Conservation (phyloP, 1,140 invertebrate genomes). For the Lepidurus packardi region DNA sequence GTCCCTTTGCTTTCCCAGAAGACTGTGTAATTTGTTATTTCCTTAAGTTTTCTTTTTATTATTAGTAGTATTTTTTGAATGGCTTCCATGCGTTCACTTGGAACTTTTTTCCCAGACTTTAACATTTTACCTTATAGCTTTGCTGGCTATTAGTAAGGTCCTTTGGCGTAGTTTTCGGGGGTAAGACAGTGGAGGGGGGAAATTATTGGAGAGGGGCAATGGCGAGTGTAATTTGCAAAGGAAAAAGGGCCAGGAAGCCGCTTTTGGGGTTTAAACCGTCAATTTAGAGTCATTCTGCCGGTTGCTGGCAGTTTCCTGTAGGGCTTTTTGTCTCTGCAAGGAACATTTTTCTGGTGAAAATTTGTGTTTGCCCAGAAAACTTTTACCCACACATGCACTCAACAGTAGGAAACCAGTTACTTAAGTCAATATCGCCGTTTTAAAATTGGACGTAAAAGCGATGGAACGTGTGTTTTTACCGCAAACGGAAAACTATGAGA, state of each 20-base stretch:
- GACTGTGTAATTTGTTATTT: too few relatives aligned
- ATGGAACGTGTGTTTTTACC: background rate
- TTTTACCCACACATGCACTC: too few relatives aligned
- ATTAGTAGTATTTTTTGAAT: too few relatives aligned
- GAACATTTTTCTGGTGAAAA: background rate
- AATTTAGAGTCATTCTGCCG: background rate
- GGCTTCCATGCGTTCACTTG: too few relatives aligned
- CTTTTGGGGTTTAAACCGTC: background rate
- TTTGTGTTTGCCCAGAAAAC: background rate
- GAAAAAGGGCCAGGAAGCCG: slow-evolving; percentile 10
- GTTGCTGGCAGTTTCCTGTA: background rate
- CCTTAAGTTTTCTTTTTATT: too few relatives aligned
- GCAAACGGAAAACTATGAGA: too few relatives aligned
- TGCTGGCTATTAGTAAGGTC: background rate
- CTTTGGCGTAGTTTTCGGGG: background rate
- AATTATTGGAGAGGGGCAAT: background rate
- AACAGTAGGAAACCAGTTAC: background rate
- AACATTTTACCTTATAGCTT: background rate
- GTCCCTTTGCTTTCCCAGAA: too few relatives aligned
- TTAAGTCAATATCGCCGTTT: background rate
- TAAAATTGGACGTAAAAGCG: background rate
- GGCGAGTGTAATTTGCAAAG: background rate
- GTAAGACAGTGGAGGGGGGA: background rate
- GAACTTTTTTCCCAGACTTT: background rate
- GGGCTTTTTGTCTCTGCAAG: background rate